Conservation (phyloP, 2,888 invertebrate species). For the Phyllotreta cruciferae region DNA sequence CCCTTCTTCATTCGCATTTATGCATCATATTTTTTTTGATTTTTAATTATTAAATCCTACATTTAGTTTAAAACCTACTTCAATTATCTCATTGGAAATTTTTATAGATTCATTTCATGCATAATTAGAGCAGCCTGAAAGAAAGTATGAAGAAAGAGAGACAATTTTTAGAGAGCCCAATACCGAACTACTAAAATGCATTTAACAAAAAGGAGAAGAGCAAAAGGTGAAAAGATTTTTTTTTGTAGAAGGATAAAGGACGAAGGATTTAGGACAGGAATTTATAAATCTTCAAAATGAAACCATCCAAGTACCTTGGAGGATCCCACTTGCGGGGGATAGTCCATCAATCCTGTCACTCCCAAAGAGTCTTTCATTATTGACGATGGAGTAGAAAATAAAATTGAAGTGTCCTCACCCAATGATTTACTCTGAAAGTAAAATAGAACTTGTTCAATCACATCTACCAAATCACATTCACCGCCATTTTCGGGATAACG, state of each 20-base stretch:
- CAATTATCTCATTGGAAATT: too few species aligned
- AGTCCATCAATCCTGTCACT: constrained; percentile 70
- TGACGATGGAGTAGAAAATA: constrained; percentile 89
- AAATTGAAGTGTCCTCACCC: constrained; percentile 76
- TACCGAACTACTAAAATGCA: constrained; percentile 27
- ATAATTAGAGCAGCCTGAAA: background rate
- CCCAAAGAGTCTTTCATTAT: constrained; percentile 84
- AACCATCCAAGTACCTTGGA: constrained; percentile 60
- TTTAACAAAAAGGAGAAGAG: constrained; percentile 26
- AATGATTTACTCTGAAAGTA: constrained; percentile 84
- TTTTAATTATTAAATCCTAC: too few species aligned
- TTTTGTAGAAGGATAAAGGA: constrained; percentile 11
- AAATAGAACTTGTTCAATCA: constrained; percentile 43
- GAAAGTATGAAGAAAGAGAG: background rate
- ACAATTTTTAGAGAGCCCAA: constrained; percentile 18
- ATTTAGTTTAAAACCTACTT: too few species aligned
- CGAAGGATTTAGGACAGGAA: constrained; percentile 38
- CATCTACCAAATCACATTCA: too few species aligned
- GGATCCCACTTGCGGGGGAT: constrained; percentile 57
- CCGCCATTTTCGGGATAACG: too few species aligned
- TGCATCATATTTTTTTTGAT: too few species aligned
- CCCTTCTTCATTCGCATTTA: too few species aligned
- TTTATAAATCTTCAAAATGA: constrained; percentile 54
- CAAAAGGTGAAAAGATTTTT: constrained; percentile 27
- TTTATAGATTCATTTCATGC: too few species aligned